Evolutionary conservation across 2,888 invertebrate genomes (phyloP).

Genomic region (Aphodius granarius): DNA sequence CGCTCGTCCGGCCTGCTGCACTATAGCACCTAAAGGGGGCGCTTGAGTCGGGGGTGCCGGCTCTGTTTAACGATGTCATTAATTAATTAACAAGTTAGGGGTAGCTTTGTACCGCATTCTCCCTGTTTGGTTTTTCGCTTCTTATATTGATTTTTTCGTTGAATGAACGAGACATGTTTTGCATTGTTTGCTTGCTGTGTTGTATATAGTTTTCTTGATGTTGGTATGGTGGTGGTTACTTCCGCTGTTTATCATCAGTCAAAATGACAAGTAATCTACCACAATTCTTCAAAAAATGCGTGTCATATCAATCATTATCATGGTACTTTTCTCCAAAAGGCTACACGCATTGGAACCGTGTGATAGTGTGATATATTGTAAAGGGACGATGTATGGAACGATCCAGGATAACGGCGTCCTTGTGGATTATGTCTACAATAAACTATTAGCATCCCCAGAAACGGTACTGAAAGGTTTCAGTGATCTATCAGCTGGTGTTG

Average conservation of each 20-base stretch:
- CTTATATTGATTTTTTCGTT: not conserved
- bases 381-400: constrained; percentile 71
- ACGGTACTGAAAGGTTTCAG: not conserved
- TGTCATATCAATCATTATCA: not conserved
- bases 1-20: not conserved
- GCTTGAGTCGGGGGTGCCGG: not conserved
- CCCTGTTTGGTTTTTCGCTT: not conserved
- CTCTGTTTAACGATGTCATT: not conserved
- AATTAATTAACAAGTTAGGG: not conserved
- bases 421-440: constrained; percentile 60
- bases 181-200: no score
- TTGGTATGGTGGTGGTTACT: not conserved
- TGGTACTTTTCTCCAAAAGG: not conserved
- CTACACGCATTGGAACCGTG: constrained; percentile 41
- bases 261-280: not conserved
- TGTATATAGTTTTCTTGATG: not conserved
- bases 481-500: not conserved
- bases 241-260: not conserved
- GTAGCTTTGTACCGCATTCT: not conserved
- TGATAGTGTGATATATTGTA: constrained; percentile 70
- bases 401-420: constrained; percentile 70
- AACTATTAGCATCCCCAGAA: not conserved
- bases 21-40: not conserved
- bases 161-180: no score
- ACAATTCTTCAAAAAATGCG: not conserved